phyloP scores from a whole-genome alignment of 2,888 invertebrate genomes.

The Leptothorax acervorum region DNA sequence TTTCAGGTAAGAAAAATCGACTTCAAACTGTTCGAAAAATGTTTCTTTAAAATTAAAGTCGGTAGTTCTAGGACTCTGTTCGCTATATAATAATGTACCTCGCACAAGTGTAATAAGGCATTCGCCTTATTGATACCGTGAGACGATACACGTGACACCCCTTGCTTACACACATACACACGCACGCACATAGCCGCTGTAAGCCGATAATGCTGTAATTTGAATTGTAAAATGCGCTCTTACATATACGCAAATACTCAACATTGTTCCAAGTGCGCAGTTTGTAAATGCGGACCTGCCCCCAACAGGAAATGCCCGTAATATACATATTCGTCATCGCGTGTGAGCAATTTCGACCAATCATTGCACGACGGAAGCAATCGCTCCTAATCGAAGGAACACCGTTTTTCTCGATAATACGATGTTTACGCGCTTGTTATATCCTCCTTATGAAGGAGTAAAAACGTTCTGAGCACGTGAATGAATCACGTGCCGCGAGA shows the following conservation, averaged over 20 bases:
- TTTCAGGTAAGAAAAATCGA: not conserved
- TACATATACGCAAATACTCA: not conserved
- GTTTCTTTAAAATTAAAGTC: not conserved
- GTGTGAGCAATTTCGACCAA: slow-evolving; percentile 38
- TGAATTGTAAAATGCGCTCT: slow-evolving; percentile 33
- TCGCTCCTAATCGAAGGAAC: slow-evolving; percentile 6
- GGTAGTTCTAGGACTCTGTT: not conserved
- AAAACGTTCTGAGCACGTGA: not conserved
- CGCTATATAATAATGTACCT: not conserved
- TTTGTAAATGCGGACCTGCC: slow-evolving; percentile 34
- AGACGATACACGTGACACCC: not conserved
- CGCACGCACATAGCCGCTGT: not conserved
- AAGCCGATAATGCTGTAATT: slow-evolving; percentile 31
- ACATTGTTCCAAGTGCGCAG: slow-evolving; percentile 35
- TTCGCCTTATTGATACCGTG: not conserved
- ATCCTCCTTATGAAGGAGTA: not conserved
- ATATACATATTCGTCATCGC: slow-evolving; percentile 41
- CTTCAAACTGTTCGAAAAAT: not conserved
- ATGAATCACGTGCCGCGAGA: slow-evolving; percentile 12
- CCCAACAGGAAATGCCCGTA: slow-evolving; percentile 40
- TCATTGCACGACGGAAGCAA: slow-evolving; percentile 33
- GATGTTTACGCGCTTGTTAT: not conserved
- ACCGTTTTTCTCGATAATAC: slow-evolving; percentile 13
- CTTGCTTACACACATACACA: not conserved
- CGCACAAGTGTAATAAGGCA: not conserved